Conservation (phyloP, 2,113 vertebrate species). For the Oxyura jamaicensis region DNA sequence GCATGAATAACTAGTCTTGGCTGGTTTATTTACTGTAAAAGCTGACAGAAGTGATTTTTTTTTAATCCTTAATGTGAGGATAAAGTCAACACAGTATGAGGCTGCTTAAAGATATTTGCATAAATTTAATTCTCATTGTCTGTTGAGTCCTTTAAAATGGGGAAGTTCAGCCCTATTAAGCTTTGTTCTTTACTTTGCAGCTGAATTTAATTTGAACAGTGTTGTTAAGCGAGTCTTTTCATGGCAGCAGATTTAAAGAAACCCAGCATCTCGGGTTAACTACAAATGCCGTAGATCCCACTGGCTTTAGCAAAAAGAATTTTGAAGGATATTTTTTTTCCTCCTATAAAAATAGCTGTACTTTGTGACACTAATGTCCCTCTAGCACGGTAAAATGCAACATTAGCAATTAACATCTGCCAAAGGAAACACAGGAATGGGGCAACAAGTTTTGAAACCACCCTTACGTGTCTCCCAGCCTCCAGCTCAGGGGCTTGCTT, state of each 20-base stretch:
- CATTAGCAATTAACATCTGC: not conserved
- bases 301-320: not conserved
- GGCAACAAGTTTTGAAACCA: not conserved
- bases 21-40: not conserved
- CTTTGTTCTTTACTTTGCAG: not conserved
- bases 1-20: not conserved
- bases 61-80: not conserved
- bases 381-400: not conserved
- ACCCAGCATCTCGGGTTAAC: not conserved
- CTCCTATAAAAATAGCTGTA: not conserved
- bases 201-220: not conserved
- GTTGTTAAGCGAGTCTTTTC: not conserved
- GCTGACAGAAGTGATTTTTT: not conserved
- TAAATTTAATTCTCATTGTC: not conserved
- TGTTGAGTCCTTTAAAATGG: not conserved
- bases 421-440: not conserved
- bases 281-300: not conserved
- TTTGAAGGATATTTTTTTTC: not conserved
- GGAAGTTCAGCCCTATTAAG: not conserved
- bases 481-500: not conserved
- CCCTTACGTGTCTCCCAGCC: not conserved
- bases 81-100: not conserved
- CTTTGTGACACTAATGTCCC: accelerated
- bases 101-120: not conserved
- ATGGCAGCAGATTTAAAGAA: not conserved